Percentiles rank a stretch among this genome's conserved stretches.
Conservation (phyloP, 1,140 invertebrate species). For the Macrocentrus cingulum region DNA sequence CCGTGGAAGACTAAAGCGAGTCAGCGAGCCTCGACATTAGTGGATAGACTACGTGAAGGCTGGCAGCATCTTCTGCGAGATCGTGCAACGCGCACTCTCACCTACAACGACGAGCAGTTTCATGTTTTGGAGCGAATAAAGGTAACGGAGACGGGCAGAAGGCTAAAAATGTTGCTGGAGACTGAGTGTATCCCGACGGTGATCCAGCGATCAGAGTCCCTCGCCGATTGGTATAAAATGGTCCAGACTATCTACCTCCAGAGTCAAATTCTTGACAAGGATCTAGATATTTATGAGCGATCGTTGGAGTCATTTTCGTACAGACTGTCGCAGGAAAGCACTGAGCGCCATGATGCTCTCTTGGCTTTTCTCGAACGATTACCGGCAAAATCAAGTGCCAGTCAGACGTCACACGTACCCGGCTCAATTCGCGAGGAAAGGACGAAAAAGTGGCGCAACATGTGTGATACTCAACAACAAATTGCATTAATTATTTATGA, state of each 20-base stretch:
- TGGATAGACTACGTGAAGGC: conserved; percentile 80
- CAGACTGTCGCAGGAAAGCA: conserved; percentile 47
- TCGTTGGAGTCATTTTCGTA: conserved; percentile 47
- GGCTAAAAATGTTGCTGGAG: conserved; percentile 67
- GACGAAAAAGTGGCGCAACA: conserved; percentile 52
- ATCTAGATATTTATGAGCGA: conserved; percentile 63
- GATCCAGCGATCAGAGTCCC: conserved; percentile 68
- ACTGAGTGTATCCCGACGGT: conserved; percentile 68
- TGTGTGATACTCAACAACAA: conserved; percentile 55
- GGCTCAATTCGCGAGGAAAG: conserved; percentile 35
- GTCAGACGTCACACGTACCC: conserved; percentile 37
- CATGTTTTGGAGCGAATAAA: conserved; percentile 84
- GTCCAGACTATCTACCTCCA: conserved; percentile 77
- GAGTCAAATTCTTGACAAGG: conserved; percentile 74
- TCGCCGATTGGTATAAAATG: conserved; percentile 84
- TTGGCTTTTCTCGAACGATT: conserved; percentile 42
- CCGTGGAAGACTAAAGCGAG: conserved; percentile 68
- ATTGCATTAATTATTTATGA: conserved; percentile 52
- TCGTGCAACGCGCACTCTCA: conserved; percentile 78
- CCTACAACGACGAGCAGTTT: conserved; percentile 92
- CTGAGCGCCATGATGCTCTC: conserved; percentile 47
- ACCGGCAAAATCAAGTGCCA: conserved; percentile 37
- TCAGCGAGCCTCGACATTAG: conserved; percentile 72
- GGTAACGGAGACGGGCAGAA: conserved; percentile 69
- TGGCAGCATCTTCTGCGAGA: conserved; percentile 90